Base-by-base conservation (phyloP, 2,113 vertebrate genomes). In the Phyllostomus discolor region DNA sequence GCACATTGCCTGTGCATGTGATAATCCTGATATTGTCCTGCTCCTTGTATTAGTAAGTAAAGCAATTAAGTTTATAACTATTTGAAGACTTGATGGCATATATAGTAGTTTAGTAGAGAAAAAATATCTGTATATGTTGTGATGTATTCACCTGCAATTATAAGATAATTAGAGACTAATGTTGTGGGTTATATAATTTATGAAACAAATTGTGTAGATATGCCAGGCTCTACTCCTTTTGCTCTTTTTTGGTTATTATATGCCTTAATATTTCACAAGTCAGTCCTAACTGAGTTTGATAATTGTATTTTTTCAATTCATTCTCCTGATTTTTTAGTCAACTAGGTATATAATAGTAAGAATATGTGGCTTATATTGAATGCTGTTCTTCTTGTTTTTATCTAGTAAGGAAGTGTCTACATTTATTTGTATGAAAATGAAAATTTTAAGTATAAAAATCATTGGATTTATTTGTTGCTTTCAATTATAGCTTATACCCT, bases 1-100 rank as follows among this genome's bases (percentile, higher is more conserved):
- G 98, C 99, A 99, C 95, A 98, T 99, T 28, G 99, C 99, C 54
- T 99, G 99, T 91, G 99, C 99, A 0, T 99, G 99, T 66, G 99
- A 99, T 98, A 99, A 99, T 94, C 98, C 99, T 4, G 99, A 99
- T 57, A 97, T 99, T 88, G 98, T 99, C 70, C 98, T 99, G 86
- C 98, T 99, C 59, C 98, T 99, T n/a, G 90, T 99, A 28, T 84
- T 99, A 94, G 99, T 99, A 98, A 99, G 99, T 98, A 97, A 91
- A 89, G 4, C 15, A 24, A 22, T 46, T 14, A 15, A 19, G 0
- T 54, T 9, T 3, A 12, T 62, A 2, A 72, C 17, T 91, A 3
- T 28, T 62, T 91, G 87, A 73, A 88, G 90, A 80, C 10, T 10
- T 28, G 16, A 9, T 48, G 15, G 20, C 70, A 62, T 16, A 26